Conservation (phyloP, 1,140 invertebrate genomes). For the Lanistes nyassanus region DNA sequence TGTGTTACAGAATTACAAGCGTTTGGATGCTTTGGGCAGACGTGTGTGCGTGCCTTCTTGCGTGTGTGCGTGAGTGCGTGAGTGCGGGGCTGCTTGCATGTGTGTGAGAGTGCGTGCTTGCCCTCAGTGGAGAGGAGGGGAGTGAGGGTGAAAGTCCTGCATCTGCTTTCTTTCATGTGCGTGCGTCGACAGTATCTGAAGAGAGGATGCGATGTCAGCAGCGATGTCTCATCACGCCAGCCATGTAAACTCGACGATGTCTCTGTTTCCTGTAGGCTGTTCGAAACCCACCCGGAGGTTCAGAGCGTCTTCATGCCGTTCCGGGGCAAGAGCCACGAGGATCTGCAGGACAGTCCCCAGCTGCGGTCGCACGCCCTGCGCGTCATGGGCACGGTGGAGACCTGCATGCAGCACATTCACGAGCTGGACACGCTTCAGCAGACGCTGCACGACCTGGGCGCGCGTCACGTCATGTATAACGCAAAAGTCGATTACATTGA, state of each 20-base stretch:
- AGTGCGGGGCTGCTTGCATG: not conserved
- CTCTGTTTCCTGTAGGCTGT: constrained; percentile 67
- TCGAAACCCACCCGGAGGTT: constrained; percentile 73
- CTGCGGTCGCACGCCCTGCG: constrained; percentile 71
- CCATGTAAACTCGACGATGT: too few species aligned
- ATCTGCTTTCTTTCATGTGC: not conserved
- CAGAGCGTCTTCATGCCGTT: constrained; percentile 73
- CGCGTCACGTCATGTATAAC: constrained; percentile 71
- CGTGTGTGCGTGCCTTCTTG: not conserved
- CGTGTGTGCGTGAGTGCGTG: too few species aligned
- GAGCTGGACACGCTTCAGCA: constrained; percentile 70
- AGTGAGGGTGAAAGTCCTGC: too few species aligned
- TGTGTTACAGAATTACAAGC: too few species aligned
- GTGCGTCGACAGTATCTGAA: not conserved
- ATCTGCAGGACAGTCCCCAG: constrained; percentile 70
- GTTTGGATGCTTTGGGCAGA: not conserved
- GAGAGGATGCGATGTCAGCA: not conserved
- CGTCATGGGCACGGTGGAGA: constrained; percentile 75
- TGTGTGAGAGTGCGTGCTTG: not conserved
- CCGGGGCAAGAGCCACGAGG: constrained; percentile 69
- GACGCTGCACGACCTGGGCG: constrained; percentile 70
- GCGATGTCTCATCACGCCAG: not conserved
- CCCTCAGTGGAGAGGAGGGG: too few species aligned
- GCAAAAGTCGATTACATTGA: constrained; percentile 73
- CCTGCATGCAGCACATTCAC: constrained; percentile 70